These are phyloP conservation scores for Psococerastis gibbosa DNA, from an alignment of 2,888 invertebrate genomes.

Conservation along the genomic window DNA sequence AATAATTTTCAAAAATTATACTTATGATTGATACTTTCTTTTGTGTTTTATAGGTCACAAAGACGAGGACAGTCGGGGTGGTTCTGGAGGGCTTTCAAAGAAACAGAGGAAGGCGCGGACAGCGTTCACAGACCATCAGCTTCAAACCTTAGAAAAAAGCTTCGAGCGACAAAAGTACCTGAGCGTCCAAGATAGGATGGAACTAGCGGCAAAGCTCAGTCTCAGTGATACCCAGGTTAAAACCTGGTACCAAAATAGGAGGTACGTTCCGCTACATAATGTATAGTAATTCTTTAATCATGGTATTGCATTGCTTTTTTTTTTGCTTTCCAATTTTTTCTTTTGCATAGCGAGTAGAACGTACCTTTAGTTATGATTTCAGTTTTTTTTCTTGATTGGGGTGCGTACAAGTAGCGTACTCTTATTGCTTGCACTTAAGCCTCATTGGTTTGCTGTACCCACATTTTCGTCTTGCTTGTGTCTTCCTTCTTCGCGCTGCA, in stretches of 20 bases:
- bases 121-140: conserved; percentile 96
- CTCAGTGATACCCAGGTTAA: conserved; percentile 98
- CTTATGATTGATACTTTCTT: background rate
- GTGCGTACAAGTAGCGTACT: too few species aligned
- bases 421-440: too few species aligned
- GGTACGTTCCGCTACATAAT: conserved; percentile 41
- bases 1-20: background rate
- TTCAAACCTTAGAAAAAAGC: conserved; percentile 88
- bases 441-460: too few species aligned
- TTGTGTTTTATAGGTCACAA: conserved; percentile 45
- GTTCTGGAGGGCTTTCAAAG: conserved; percentile 39
- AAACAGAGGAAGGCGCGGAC: conserved; percentile 94
- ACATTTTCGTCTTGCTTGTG: too few species aligned
- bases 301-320: too few species aligned
- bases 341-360: conserved; percentile 4
- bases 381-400: too few species aligned
- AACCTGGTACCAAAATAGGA: conserved; percentile 89
- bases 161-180: conserved; percentile 95
- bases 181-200: conserved; percentile 95
- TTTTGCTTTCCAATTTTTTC: background rate
- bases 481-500: too few species aligned
- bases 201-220: conserved; percentile 86
- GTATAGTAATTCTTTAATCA: conserved; percentile 2
- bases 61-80: conserved; percentile 61
- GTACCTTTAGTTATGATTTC: too few species aligned